Evolutionary conservation across 1,140 invertebrate species (phyloP).

Genomic region (Bombus huntii): DNA sequence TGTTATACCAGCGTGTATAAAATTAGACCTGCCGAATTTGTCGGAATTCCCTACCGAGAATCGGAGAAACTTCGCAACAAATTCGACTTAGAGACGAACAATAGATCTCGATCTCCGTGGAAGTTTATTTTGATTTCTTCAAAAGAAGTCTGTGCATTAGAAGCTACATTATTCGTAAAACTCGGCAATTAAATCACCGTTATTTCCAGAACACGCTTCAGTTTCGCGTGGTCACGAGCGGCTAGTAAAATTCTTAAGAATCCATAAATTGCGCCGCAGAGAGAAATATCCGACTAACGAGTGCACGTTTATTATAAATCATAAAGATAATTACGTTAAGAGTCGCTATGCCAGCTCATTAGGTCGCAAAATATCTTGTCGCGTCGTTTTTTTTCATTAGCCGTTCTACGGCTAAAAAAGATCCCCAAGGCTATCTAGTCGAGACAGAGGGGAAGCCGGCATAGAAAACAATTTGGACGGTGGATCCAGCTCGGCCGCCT

Average conservation of each 20-base stretch:
- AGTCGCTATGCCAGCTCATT: conserved; percentile 55
- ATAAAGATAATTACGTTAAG: conserved; percentile 66
- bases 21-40: conserved; percentile 7
- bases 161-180: not conserved
- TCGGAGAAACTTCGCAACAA: not conserved
- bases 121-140: not conserved
- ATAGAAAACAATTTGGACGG: conserved; percentile 67
- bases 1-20: not conserved
- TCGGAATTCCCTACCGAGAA: not conserved
- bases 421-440: conserved; percentile 63
- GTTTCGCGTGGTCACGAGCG: not conserved
- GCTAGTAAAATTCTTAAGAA: not conserved
- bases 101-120: not conserved
- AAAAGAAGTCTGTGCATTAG: not conserved
- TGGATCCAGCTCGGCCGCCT: conserved; percentile 39
- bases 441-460: conserved; percentile 8
- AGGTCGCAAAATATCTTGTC: conserved; percentile 56
- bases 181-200: not conserved
- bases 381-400: conserved; percentile 26
- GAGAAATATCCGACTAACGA: conserved; percentile 12
- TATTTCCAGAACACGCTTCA: not conserved
- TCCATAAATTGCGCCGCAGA: not conserved
- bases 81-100: not conserved
- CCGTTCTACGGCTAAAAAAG: not conserved
- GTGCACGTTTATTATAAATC: conserved; percentile 58